phyloP scores from a whole-genome alignment of 2,888 invertebrate species.

The Oligia latruncula region DNA sequence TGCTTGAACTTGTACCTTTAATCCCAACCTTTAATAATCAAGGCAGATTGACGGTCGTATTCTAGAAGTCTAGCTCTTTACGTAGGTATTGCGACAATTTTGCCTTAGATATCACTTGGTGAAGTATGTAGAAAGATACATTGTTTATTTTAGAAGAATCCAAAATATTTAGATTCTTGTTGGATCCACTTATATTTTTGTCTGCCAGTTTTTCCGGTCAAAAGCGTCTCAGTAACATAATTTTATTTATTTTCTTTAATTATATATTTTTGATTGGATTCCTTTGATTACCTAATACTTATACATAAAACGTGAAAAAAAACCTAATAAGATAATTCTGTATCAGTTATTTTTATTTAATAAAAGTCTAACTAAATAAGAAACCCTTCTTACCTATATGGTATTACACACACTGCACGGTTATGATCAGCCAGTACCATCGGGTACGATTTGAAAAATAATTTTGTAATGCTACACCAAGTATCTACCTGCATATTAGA shows the following conservation, averaged over 20 bases:
- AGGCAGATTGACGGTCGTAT: conserved; percentile 39
- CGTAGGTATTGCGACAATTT: neutral
- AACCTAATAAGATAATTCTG: neutral
- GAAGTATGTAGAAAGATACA: neutral
- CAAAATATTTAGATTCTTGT: conserved; percentile 11
- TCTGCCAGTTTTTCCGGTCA: neutral
- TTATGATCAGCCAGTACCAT: neutral
- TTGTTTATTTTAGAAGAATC: neutral
- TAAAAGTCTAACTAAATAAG: neutral
- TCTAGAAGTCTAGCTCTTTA: conserved; percentile 5
- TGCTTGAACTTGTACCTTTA: conserved; percentile 52
- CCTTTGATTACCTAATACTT: neutral
- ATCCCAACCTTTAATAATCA: conserved; percentile 41
- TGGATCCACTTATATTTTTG: neutral
- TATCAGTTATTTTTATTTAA: neutral
- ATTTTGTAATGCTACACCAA: conserved; percentile 19
- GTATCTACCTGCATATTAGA: conserved; percentile 48
- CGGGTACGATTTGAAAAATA: conserved; percentile 22
- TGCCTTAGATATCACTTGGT: neutral
- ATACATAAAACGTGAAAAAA: neutral
- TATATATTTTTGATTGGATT: neutral
- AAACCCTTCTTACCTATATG: neutral
- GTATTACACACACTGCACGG: neutral
- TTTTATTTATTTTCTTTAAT: neutral
- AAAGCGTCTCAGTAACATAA: neutral